A percentile compares a stretch with the other conserved stretches of the same genome.
Evolutionary conservation across 1,140 invertebrate species (phyloP).

Genomic region (Neotoxoptera formosana): DNA sequence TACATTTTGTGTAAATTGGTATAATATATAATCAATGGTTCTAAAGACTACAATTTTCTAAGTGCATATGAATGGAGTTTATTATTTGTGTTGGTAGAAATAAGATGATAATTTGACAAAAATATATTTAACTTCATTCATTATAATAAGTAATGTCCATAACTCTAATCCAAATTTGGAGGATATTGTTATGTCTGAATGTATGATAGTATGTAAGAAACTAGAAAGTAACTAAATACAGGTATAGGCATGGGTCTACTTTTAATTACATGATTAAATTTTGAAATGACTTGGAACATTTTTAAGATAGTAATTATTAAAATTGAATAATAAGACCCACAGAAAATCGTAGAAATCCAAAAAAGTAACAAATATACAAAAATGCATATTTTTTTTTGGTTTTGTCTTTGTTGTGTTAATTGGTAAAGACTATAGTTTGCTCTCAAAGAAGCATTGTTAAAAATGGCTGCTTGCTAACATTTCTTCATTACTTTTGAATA

Average conservation of each 20-base stretch:
- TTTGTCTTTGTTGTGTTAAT: too few relatives aligned
- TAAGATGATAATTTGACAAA: not conserved
- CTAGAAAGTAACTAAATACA: not conserved
- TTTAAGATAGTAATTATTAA: not conserved
- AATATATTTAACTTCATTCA: not conserved
- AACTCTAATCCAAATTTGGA: not conserved
- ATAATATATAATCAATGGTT: not conserved
- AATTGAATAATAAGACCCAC: not conserved
- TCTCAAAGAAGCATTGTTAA: too few relatives aligned
- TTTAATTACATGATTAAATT: not conserved
- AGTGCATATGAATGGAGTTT: not conserved
- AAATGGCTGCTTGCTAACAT: too few relatives aligned
- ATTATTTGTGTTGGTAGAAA: not conserved
- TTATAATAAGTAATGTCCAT: not conserved
- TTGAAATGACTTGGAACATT: not conserved
- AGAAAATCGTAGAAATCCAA: not conserved
- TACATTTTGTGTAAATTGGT: not conserved
- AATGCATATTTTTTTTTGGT: too few relatives aligned
- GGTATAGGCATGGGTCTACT: not conserved
- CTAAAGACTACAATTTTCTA: not conserved
- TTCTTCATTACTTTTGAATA: too few relatives aligned
- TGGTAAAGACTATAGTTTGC: too few relatives aligned
- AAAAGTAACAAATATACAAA: too few relatives aligned
- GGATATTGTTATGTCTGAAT: not conserved
- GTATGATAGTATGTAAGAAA: not conserved